Evolutionary conservation across 2,797 vertebrate species (phyloP).

Genomic region (Rhynchonycteris naso): DNA sequence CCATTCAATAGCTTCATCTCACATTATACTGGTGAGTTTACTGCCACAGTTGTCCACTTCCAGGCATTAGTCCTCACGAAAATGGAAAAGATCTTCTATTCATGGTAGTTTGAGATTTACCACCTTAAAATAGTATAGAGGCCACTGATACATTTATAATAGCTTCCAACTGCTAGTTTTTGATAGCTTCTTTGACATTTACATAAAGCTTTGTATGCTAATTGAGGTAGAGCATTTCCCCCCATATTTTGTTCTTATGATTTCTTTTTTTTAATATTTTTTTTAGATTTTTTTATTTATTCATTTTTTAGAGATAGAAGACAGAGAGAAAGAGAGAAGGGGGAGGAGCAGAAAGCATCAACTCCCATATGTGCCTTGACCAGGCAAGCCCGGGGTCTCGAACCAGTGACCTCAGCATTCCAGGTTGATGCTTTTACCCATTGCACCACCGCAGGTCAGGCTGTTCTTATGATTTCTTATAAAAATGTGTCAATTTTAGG

Average conservation of each 20-base stretch:
- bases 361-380: too few species aligned
- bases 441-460: too few species aligned
- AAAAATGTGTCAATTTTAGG: constrained; percentile 1
- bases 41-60: neutral
- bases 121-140: neutral
- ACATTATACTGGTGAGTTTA: neutral
- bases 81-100: neutral
- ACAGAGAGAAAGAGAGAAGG: too few species aligned
- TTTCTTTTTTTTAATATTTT: too few species aligned
- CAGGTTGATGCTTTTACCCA: too few species aligned
- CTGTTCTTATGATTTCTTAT: neutral
- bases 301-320: too few species aligned
- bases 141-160: neutral
- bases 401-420: too few species aligned
- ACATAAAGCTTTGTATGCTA: neutral
- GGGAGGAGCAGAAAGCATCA: too few species aligned
- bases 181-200: neutral
- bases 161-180: neutral
- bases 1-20: neutral
- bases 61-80: neutral
- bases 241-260: neutral
- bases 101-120: neutral
- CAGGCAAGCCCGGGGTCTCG: too few species aligned
- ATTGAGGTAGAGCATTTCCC: neutral
- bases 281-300: too few species aligned